Evolutionary conservation across 2,113 vertebrate genomes (phyloP).

Genomic region (Nycticryphes semicollaris): DNA sequence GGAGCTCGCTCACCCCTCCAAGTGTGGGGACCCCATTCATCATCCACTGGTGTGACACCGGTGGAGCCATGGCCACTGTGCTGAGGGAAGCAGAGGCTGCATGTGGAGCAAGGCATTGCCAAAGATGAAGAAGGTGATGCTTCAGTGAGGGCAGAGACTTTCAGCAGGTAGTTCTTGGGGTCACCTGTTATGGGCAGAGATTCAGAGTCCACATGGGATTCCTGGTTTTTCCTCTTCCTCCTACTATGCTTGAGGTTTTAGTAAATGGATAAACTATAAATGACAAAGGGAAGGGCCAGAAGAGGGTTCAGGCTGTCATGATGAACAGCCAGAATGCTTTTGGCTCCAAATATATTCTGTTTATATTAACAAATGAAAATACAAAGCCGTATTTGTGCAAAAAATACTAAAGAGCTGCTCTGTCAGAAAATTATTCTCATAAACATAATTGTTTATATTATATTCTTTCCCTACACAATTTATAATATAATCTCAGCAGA

Average conservation of each 20-base stretch:
- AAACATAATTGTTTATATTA: not conserved
- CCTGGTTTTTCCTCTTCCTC: not conserved
- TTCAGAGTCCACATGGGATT: not conserved
- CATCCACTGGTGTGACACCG: not conserved
- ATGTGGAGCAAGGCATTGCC: fast-evolving
- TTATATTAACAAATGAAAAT: not conserved
- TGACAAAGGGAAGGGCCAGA: not conserved
- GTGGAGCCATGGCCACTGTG: fast-evolving
- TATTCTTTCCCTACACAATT: not conserved
- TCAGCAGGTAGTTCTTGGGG: fast-evolving
- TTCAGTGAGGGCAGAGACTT: not conserved
- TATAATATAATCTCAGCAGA: not conserved
- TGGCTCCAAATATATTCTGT: not conserved
- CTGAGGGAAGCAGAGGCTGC: not conserved
- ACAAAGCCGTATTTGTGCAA: not conserved
- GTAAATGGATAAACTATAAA: slow-evolving; percentile 13
- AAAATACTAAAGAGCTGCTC: not conserved
- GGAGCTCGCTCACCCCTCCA: not conserved
- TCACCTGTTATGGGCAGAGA: not conserved
- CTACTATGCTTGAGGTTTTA: not conserved
- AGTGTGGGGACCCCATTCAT: fast-evolving
- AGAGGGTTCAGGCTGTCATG: not conserved
- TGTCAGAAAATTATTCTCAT: not conserved
- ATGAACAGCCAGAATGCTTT: not conserved
- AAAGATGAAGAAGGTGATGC: not conserved